These are phyloP conservation scores for Rotaria sp. DNA, from an alignment of 2,888 invertebrate genomes.

Conservation along the genomic window DNA sequence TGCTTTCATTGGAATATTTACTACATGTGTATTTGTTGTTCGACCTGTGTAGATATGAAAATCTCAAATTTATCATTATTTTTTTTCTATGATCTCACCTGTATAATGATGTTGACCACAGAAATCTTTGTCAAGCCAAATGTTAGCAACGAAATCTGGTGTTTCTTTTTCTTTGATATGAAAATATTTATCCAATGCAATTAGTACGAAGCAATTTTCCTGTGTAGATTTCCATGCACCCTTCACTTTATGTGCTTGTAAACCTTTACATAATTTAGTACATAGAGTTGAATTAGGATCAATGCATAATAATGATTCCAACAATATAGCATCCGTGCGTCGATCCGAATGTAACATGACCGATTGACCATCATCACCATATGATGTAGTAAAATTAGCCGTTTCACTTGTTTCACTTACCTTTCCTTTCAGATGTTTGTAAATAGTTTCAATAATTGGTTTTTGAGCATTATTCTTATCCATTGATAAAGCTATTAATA, in stretches of 20 bases:
- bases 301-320: constrained; percentile 23
- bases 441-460: not conserved
- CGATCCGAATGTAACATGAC: constrained; percentile 12
- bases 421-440: not conserved
- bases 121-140: constrained; percentile 17
- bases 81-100: not conserved
- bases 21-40: not conserved
- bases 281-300: constrained; percentile 1
- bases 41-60: not conserved
- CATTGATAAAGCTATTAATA: not conserved
- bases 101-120: constrained; percentile 26
- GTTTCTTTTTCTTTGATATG: constrained; percentile 10
- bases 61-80: not conserved
- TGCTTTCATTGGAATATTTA: not conserved
- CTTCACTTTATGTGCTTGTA: constrained; percentile 19
- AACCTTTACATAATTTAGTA: constrained; percentile 23
- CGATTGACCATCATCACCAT: constrained; percentile 25
- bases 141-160: constrained; percentile 4
- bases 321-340: constrained; percentile 15
- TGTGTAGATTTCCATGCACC: constrained; percentile 30
- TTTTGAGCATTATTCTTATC: not conserved
- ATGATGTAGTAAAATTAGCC: constrained; percentile 24
- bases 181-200: constrained; percentile 29
- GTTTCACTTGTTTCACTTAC: constrained; percentile 22
- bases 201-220: constrained; percentile 15